Conservation (phyloP, 1,140 invertebrate species). For the Acromyrmex heyeri region DNA sequence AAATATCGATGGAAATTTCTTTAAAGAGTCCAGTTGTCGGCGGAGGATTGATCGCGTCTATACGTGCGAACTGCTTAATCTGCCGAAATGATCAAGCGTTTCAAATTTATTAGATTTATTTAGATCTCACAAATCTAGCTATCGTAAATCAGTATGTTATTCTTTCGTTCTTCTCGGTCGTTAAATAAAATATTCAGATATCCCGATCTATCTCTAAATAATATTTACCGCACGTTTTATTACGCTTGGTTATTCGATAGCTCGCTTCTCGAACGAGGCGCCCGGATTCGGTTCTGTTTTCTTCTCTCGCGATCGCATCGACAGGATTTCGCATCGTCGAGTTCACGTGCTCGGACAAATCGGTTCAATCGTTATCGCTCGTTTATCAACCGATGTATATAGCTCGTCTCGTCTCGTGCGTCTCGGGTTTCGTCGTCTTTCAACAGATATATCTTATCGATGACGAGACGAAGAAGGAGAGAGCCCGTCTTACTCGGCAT, state of each 20-base stretch:
- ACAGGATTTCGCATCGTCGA: conserved; percentile 17
- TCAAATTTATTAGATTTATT: conserved; percentile 14
- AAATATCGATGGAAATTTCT: no score
- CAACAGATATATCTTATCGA: conserved; percentile 68
- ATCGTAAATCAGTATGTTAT: neutral
- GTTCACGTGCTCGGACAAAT: conserved; percentile 60
- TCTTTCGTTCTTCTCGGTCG: neutral
- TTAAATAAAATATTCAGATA: conserved; percentile 11
- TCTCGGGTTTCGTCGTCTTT: conserved; percentile 62
- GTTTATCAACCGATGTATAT: conserved; percentile 43
- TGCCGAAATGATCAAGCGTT: neutral
- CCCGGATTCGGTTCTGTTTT: neutral
- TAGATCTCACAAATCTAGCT: neutral
- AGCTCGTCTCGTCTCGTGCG: neutral
- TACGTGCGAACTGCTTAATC: neutral
- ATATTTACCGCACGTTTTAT: conserved; percentile 20
- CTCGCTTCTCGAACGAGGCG: no score
- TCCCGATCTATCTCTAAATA: neutral
- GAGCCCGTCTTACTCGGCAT: conserved; percentile 9
- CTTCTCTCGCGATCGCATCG: conserved; percentile 23
- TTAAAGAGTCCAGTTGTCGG: no score
- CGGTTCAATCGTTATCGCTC: conserved; percentile 62
- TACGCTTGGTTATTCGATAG: conserved; percentile 33
- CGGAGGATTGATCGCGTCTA: no score
- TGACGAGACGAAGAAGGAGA: neutral